Evolutionary conservation across 1,140 invertebrate species (phyloP).

Genomic region (Caenorhabditis brenneri): DNA sequence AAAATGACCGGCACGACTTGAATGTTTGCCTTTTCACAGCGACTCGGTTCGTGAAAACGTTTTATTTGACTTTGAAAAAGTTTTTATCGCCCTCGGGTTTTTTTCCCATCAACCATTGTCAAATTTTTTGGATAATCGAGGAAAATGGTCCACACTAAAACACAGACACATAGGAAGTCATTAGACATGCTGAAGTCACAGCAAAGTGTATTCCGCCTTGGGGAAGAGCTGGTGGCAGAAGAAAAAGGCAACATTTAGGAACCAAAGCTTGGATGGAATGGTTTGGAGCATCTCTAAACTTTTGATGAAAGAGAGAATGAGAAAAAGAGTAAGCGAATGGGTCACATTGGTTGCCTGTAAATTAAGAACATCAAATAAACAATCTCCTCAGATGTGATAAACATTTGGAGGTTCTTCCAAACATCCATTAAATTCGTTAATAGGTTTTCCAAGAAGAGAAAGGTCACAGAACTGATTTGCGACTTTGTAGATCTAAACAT

Average conservation of each 20-base stretch:
- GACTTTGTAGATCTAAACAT: not conserved
- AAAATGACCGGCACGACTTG: slow-evolving; percentile 31
- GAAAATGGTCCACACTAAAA: slow-evolving; percentile 1
- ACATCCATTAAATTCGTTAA: not conserved
- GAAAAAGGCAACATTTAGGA: not conserved
- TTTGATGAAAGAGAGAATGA: not conserved
- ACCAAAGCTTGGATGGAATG: not conserved
- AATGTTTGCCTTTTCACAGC: slow-evolving; percentile 37
- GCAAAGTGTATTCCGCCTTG: slow-evolving; percentile 32
- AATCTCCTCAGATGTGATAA: not conserved
- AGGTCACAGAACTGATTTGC: not conserved
- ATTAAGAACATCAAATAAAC: slow-evolving; percentile 4
- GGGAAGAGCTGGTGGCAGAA: not conserved
- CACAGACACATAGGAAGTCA: slow-evolving; percentile 8
- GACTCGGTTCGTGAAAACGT: slow-evolving; percentile 1
- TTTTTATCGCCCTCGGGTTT: not conserved
- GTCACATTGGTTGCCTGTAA: not conserved
- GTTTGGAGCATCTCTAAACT: not conserved
- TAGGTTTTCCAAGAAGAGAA: not conserved
- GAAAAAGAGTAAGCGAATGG: too few species aligned
- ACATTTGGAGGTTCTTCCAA: not conserved
- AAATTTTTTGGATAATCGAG: not conserved
- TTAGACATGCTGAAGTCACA: slow-evolving; percentile 5
- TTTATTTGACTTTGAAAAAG: slow-evolving; percentile 38
- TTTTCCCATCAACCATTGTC: not conserved